phyloP scores from a whole-genome alignment of 2,113 vertebrate genomes.

The Amblyornis subalaris region DNA sequence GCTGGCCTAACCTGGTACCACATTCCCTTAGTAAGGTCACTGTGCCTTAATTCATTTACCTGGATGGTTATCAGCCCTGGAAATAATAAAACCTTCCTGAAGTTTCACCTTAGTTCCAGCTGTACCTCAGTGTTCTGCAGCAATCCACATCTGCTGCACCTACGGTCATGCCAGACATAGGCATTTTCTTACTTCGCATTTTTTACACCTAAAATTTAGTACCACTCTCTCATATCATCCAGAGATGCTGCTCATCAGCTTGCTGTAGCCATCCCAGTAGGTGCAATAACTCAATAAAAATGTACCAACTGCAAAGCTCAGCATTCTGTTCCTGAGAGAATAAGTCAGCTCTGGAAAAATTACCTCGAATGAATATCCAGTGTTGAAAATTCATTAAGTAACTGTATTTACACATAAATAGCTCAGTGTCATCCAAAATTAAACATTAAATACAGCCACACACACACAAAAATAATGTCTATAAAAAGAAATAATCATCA shows the following conservation, averaged over 20 bases:
- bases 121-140: background rate
- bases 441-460: background rate
- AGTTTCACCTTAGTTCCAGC: background rate
- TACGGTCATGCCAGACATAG: accelerated
- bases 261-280: background rate
- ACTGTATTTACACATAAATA: background rate
- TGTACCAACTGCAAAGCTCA: background rate
- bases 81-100: background rate
- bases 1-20: background rate
- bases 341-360: background rate
- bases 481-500: background rate
- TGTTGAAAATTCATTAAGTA: background rate
- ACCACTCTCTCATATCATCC: background rate
- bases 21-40: no score
- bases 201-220: background rate
- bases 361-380: background rate
- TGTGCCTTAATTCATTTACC: background rate
- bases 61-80: background rate
- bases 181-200: background rate
- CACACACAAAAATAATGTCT: background rate
- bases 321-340: background rate
- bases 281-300: background rate
- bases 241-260: background rate
- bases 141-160: background rate
- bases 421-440: background rate